Conservation (phyloP, 2,113 vertebrate genomes). For the Furnarius figulus region DNA sequence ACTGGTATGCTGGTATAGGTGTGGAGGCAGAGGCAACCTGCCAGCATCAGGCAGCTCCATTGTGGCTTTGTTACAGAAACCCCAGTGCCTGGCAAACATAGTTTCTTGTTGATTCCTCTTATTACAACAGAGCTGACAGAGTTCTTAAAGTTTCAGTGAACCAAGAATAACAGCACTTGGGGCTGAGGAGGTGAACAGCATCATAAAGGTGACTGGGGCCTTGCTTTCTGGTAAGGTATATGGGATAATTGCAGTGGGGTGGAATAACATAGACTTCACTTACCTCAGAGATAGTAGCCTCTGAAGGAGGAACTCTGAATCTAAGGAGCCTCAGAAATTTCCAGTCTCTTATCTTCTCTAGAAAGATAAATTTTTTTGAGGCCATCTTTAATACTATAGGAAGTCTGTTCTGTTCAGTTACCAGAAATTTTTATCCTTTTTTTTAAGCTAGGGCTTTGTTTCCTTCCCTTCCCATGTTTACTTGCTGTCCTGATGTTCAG, state of each 20-base stretch:
- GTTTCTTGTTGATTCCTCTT: background rate
- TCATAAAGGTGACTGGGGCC: background rate
- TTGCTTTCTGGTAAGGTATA: background rate
- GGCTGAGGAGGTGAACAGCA: background rate
- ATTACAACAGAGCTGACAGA: background rate
- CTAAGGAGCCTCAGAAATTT: background rate
- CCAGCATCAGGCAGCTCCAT: background rate
- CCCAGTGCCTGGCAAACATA: background rate
- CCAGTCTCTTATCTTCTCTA: background rate
- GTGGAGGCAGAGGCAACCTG: background rate
- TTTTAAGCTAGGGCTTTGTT: background rate
- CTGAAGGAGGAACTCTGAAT: background rate
- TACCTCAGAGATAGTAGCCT: background rate
- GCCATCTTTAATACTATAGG: background rate
- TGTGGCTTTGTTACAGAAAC: background rate
- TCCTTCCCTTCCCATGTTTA: background rate
- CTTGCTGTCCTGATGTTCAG: background rate
- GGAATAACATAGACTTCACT: background rate
- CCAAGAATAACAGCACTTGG: background rate
- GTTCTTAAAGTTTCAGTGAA: background rate
- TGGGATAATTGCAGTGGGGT: background rate
- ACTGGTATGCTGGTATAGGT: background rate
- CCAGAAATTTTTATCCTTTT: background rate
- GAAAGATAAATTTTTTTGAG: background rate
- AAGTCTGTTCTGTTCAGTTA: background rate